These are phyloP conservation scores for Rhabdornis inornatus DNA, from an alignment of 2,113 vertebrate genomes.

Conservation along the genomic window DNA sequence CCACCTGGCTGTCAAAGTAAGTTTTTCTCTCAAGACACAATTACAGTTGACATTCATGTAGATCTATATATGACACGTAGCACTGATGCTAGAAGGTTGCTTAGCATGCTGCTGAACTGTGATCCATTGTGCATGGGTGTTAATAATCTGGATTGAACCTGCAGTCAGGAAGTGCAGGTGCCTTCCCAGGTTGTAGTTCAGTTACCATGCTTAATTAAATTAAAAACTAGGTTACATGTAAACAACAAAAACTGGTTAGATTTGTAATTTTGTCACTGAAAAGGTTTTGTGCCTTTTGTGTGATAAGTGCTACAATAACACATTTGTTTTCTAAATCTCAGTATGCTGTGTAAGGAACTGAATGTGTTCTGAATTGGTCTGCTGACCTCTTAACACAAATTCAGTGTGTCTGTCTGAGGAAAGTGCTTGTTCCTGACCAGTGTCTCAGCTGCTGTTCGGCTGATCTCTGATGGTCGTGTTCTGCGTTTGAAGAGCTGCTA, in stretches of 20 bases:
- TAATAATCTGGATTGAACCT: accelerated
- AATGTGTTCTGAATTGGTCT: accelerated
- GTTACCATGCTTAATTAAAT: accelerated
- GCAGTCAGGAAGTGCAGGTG: accelerated
- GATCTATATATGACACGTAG: accelerated
- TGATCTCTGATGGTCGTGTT: accelerated
- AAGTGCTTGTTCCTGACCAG: accelerated
- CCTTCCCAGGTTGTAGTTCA: accelerated
- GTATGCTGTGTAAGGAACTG: accelerated
- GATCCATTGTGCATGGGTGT: accelerated
- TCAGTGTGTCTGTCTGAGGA: accelerated
- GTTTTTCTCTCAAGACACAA: accelerated
- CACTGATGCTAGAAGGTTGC: accelerated
- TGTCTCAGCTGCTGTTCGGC: accelerated
- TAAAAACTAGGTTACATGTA: accelerated
- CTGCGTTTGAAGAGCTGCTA: accelerated
- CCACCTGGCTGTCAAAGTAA: constrained; percentile 84
- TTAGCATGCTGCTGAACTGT: accelerated
- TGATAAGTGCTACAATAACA: accelerated
- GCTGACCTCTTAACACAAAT: accelerated
- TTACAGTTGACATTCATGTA: accelerated
- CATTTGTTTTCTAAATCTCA: accelerated
- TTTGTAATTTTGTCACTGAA: background rate
- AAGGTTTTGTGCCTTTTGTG: background rate
- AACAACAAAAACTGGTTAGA: accelerated